Base-by-base conservation (phyloP, 1,140 invertebrate genomes). In the Rhagoletis pomonella region DNA sequence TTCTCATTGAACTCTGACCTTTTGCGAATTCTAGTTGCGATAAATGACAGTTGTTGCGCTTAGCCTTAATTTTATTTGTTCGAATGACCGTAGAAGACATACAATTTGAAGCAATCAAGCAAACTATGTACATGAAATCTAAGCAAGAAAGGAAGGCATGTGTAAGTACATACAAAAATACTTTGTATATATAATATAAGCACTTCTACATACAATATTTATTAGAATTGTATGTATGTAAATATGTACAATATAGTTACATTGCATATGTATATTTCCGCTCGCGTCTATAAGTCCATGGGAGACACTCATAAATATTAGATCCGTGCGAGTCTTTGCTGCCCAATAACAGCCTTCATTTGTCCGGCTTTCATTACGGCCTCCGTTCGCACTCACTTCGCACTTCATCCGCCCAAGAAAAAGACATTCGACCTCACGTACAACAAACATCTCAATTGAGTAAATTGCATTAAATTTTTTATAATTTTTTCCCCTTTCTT, bases 21-120 rank as follows among this genome's bases (percentile, higher is more conserved):
- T 73, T 73, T 3, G 17, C 4, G 47, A 73, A 73, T 73, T 73
- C 39, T 44, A 73, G 4, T 73, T 73, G 50, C 50, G 5, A 55
- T 55, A 73, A 73, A 42, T 73, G 69, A 50, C 69, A 73, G 69
- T 73, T 73, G 69, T 73, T 73, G 69, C 69, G 42, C 69, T 47
- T 73, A 73, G 10, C 69, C 69, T 73, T 42, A 73, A 73, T 73
- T 73, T 3, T 73, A 7, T n/a, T 73, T 1, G 12, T 67, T 67
- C 39, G 42, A 73, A n/a, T 73, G 69, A 47, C 44, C 47, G 44
- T 17, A 47, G 69, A 73, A 73, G 29, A 47, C 69, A 17, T 73
- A 73, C 69, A 73, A 73, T n/a, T 47, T 39, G n/a, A 65, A n/a
- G 10, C 64, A 67, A 67, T 42, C 7, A 55, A 10, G 5, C 50